Percentiles rank a stretch among this genome's conserved stretches.
These are phyloP conservation scores for Zeugodacus cucurbitae DNA, from an alignment of 1,140 invertebrate species.

Conservation along the genomic window DNA sequence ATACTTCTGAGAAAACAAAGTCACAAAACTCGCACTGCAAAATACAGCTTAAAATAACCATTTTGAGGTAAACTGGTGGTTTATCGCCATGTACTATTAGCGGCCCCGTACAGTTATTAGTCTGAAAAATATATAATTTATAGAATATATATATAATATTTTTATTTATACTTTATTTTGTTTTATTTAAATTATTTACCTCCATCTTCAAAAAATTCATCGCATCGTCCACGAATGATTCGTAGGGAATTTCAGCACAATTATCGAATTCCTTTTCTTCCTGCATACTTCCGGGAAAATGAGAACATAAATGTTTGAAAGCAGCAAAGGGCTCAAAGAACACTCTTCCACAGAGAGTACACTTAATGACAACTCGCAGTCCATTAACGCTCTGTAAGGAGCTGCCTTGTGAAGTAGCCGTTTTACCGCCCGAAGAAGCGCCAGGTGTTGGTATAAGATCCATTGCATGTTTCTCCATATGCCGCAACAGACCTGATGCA, in stretches of 20 bases:
- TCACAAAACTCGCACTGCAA: slow-evolving; percentile 73
- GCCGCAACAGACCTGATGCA: slow-evolving; percentile 58
- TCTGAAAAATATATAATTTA: background rate
- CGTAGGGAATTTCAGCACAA: slow-evolving; percentile 42
- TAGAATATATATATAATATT: background rate
- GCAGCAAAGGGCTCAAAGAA: slow-evolving; percentile 53
- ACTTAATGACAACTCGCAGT: slow-evolving; percentile 52
- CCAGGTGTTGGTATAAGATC: slow-evolving; percentile 53
- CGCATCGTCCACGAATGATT: slow-evolving; percentile 41
- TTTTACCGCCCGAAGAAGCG: background rate
- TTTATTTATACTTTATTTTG: background rate
- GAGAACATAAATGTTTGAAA: slow-evolving; percentile 48
- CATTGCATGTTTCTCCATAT: slow-evolving; percentile 63
- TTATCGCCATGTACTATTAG: slow-evolving; percentile 23
- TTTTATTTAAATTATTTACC: background rate
- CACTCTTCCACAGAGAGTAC: slow-evolving; percentile 55
- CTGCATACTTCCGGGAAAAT: slow-evolving; percentile 41
- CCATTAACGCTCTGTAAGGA: slow-evolving; percentile 43
- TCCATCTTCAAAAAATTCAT: slow-evolving; percentile 33
- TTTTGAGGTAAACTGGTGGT: slow-evolving; percentile 42
- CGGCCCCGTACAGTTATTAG: background rate
- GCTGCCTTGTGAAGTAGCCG: background rate
- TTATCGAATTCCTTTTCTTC: slow-evolving; percentile 45
- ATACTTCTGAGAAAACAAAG: slow-evolving; percentile 67
- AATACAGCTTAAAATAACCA: slow-evolving; percentile 58